Evolutionary conservation across 2,113 vertebrate species (phyloP).

Genomic region (Phyllostomus hastatus): DNA sequence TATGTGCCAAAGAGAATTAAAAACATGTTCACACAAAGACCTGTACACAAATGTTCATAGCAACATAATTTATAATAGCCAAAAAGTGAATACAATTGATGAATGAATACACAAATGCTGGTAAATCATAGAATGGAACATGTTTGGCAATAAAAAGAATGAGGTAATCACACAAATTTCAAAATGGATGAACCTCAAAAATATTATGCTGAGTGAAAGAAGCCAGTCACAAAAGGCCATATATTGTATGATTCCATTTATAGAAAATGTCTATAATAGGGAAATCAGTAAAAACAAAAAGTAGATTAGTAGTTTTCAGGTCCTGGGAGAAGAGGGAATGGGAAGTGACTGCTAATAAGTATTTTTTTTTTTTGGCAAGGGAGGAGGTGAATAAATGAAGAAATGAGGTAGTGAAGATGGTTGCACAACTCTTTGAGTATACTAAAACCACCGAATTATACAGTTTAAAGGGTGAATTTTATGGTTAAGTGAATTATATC

Average conservation of each 20-base stretch:
- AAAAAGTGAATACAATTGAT: not conserved
- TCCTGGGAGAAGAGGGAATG: fast-evolving
- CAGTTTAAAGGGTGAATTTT: not conserved
- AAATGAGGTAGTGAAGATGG: not conserved
- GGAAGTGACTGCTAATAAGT: not conserved
- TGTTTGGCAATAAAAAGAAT: not conserved
- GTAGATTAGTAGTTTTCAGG: not conserved
- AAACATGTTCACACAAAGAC: not conserved
- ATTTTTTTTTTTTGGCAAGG: not conserved
- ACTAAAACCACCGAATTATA: not conserved
- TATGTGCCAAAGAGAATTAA: not conserved
- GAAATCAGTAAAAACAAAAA: not conserved
- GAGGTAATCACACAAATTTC: not conserved
- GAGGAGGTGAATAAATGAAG: not conserved
- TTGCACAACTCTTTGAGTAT: not conserved
- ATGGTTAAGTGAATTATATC: not conserved
- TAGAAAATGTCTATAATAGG: not conserved
- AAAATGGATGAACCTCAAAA: not conserved
- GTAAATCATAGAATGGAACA: not conserved
- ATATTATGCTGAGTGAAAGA: not conserved
- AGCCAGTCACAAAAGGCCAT: not conserved
- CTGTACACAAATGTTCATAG: not conserved
- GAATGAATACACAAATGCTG: not conserved
- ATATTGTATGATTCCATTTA: not conserved
- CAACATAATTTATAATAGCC: not conserved